Base-by-base conservation (phyloP, 2,113 vertebrate genomes). In the Ellobius talpinus region DNA sequence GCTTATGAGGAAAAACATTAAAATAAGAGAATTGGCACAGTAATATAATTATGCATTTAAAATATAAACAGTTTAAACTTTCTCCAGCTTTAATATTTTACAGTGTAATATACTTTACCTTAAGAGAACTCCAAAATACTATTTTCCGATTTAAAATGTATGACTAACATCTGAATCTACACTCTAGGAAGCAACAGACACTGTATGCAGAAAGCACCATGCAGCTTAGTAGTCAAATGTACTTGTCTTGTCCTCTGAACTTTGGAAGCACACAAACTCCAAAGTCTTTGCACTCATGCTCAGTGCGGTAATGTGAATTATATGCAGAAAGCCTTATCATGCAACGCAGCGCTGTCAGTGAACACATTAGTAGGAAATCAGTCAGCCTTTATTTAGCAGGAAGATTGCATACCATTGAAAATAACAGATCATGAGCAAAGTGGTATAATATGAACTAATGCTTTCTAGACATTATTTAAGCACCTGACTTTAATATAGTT, bases 81-180 rank as follows among this genome's bases (percentile, higher is more conserved):
- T 97, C 29, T 81, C 76, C 7, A 65, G 78, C 9, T 81, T 81
- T 50, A 77, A 74, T 86, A 81, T 72, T 92, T 92, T 81, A 72
- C 14, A 81, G 31, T 82, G 55, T 61, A 72, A 94, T 76, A 97
- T 97, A 97, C 95, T 92, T 96, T 95, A 97, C 96, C 96, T 96
- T 97, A 89, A 92, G 93, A 95, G 66, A 93, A 92, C 14, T 89
- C 76, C 85, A 90, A 95, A 96, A 61, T 8, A 93, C 55, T 84
- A 92, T 81, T 88, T 96, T 95, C 87, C 39, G 70, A 89, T 90
- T 87, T 91, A 96, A 78, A 16, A 88, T 92, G 42, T 33, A 73
- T 81, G 50, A 84, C 91, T 78, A 95, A 87, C 84, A 72, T 91
- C 92, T 90, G 26, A 61, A 87, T 90, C 58, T 89, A 93, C 63